phyloP scores from a whole-genome alignment of 2,113 vertebrate genomes.

The Hydropotes inermis region DNA sequence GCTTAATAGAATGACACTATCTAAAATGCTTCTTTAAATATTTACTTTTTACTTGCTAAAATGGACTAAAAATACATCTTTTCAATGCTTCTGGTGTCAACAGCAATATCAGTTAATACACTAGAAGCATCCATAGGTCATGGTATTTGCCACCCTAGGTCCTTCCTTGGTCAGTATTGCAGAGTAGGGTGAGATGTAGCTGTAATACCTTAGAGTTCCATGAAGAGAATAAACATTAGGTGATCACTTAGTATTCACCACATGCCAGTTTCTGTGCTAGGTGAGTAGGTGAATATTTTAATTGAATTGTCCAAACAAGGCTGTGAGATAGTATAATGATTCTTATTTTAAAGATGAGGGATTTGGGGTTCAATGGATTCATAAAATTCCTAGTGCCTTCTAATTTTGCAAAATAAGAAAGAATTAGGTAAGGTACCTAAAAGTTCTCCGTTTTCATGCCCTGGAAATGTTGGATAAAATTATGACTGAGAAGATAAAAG shows the following conservation, averaged over 20 bases:
- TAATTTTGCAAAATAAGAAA: background rate
- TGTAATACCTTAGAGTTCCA: background rate
- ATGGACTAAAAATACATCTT: background rate
- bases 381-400: background rate
- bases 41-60: background rate
- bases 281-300: background rate
- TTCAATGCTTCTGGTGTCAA: background rate
- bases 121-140: background rate
- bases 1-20: background rate
- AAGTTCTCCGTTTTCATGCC: background rate
- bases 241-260: background rate
- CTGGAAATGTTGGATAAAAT: background rate
- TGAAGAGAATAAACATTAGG: background rate
- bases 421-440: background rate
- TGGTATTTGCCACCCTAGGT: background rate
- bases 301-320: background rate
- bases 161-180: background rate
- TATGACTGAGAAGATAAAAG: background rate
- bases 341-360: background rate
- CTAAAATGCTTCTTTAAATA: background rate
- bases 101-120: background rate
- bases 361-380: background rate
- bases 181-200: background rate
- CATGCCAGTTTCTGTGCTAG: background rate
- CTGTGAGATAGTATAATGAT: background rate